A percentile compares a stretch with the other conserved stretches of the same genome.
Conservation (phyloP, 2,888 invertebrate genomes). For the Melieria picta region DNA sequence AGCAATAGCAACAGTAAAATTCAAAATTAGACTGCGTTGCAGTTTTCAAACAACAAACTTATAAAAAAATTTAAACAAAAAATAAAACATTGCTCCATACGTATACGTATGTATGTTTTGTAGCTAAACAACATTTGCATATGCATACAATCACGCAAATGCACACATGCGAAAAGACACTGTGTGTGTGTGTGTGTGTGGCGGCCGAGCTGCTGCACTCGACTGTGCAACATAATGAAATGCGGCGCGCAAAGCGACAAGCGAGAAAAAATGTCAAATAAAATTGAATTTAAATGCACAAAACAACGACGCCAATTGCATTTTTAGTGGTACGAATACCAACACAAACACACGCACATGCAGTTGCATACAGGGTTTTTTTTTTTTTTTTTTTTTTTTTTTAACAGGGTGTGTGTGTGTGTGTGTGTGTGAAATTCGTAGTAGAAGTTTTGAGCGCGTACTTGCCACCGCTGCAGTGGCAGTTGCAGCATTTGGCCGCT, state of each 20-base stretch:
- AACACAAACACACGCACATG: too few relatives aligned
- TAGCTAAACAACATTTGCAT: background rate
- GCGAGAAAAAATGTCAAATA: slow-evolving; percentile 30
- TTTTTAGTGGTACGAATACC: slow-evolving; percentile 25
- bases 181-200: too few relatives aligned
- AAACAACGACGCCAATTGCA: slow-evolving; percentile 30
- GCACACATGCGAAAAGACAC: background rate
- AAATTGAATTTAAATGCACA: slow-evolving; percentile 33
- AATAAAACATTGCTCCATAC: background rate
- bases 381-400: too few relatives aligned
- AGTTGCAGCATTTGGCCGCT: background rate
- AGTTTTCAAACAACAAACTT: background rate
- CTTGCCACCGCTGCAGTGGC: slow-evolving; percentile 2
- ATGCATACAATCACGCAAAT: background rate
- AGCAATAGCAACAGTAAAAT: slow-evolving; percentile 12
- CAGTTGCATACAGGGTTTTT: background rate
- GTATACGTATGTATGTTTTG: background rate
- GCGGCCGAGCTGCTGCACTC: too few relatives aligned
- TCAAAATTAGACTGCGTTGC: slow-evolving; percentile 15
- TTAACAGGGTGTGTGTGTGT: background rate
- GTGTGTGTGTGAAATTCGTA: background rate
- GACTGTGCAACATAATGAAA: background rate
- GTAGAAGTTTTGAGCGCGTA: background rate
- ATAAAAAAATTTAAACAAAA: background rate
- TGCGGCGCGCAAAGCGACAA: background rate